Percentiles rank a stretch among this genome's conserved stretches.
Evolutionary conservation across 2,888 invertebrate genomes (phyloP).

Genomic region (Leptothorax acervorum): DNA sequence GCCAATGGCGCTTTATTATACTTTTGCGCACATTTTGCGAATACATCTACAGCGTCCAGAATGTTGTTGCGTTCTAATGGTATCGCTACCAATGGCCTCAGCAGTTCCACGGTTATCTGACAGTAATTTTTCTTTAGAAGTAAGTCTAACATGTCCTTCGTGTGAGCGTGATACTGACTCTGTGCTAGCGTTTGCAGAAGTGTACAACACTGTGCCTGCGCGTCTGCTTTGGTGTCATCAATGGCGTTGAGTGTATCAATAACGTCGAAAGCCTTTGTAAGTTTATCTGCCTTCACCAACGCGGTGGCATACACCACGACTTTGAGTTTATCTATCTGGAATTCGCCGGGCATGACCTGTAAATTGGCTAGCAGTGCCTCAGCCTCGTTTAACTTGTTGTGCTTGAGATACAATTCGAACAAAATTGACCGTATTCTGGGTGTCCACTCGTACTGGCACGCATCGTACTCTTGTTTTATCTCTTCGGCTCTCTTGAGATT

Average conservation of each 20-base stretch:
- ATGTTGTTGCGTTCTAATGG: slow-evolving; percentile 87
- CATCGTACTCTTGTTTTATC: slow-evolving; percentile 87
- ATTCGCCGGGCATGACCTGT: slow-evolving; percentile 86
- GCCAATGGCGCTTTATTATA: slow-evolving; percentile 89
- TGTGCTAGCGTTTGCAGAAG: slow-evolving; percentile 87
- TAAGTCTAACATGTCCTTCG: slow-evolving; percentile 86
- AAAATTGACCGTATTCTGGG: slow-evolving; percentile 90
- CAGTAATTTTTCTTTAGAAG: slow-evolving; percentile 87
- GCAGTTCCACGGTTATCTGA: slow-evolving; percentile 86
- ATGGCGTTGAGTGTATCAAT: not conserved
- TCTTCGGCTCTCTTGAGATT: slow-evolving; percentile 87
- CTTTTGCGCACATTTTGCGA: slow-evolving; percentile 85
- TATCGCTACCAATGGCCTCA: slow-evolving; percentile 89
- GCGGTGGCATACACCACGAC: slow-evolving; percentile 89
- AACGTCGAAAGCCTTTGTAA: slow-evolving; percentile 52
- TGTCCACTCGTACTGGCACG: slow-evolving; percentile 83
- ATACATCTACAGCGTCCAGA: slow-evolving; percentile 87
- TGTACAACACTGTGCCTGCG: slow-evolving; percentile 88
- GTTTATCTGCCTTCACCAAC: slow-evolving; percentile 86
- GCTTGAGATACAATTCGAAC: slow-evolving; percentile 88
- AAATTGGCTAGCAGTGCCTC: slow-evolving; percentile 87
- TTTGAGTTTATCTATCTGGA: slow-evolving; percentile 89
- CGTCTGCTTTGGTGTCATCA: not conserved
- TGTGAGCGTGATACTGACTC: slow-evolving; percentile 83
- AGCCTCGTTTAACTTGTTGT: slow-evolving; percentile 87